These are phyloP conservation scores for Rana temporaria DNA, from an alignment of 2,113 vertebrate species.

Conservation along the genomic window DNA sequence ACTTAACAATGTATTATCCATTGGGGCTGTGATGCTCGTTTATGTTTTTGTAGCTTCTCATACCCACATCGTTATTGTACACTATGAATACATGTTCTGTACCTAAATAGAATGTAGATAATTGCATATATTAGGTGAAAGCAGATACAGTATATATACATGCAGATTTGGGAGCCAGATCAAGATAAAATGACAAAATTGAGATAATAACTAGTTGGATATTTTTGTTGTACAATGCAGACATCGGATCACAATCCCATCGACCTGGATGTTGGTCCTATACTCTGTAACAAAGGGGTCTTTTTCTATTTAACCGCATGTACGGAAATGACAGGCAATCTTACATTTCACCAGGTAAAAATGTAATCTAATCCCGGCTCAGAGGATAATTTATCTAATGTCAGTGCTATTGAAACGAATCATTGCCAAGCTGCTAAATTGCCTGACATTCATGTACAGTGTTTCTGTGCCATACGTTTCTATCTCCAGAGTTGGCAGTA, in stretches of 20 bases:
- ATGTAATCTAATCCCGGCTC: background rate
- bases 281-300: conserved; percentile 25
- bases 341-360: conserved; percentile 15
- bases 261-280: conserved; percentile 13
- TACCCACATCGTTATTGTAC: too few relatives aligned
- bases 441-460: too few relatives aligned
- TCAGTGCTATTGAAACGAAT: background rate
- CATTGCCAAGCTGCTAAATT: too few relatives aligned
- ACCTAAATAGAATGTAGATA: background rate
- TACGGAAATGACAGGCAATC: conserved; percentile 3
- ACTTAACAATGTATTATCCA: too few relatives aligned
- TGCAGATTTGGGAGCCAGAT: conserved; percentile 12
- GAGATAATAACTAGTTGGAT: conserved; percentile 26
- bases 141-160: conserved; percentile 13
- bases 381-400: conserved; percentile 25
- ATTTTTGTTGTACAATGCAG: background rate
- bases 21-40: too few relatives aligned
- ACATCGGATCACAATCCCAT: conserved; percentile 38
- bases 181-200: conserved; percentile 4
- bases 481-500: too few relatives aligned
- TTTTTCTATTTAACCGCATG: conserved; percentile 13
- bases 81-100: background rate
- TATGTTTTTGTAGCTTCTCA: too few relatives aligned
- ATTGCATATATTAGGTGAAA: conserved; percentile 32
- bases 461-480: background rate